Base-by-base conservation (phyloP, 2,888 invertebrate species). In the Idaea dimidiata region DNA sequence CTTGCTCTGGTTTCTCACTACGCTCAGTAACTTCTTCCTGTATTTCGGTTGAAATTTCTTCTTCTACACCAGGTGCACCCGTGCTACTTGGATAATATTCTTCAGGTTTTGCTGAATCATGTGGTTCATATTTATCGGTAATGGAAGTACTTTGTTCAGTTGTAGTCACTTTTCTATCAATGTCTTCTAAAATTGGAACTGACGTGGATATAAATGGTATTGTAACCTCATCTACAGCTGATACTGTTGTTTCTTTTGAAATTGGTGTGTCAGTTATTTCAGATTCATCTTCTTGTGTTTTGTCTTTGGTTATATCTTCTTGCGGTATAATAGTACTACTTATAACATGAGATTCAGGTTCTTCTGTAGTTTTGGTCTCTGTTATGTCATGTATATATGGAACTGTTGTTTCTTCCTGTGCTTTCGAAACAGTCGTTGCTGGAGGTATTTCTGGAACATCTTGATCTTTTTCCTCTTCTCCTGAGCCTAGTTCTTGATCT, bases 201-300 rank as follows among this genome's bases (percentile, higher is more conserved):
- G 18, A 14, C 8, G 43, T 43, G 10, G 32, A 32, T 32, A 32
- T 2, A 43, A 14, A 14, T 43, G 43, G 10, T 43, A 43, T 10
- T 1, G 14, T 14, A 43, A 10, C 43, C 43, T 43, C 8, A 10
- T 43, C 43, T 43, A 8, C 43, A 10, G 43, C 43, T 54, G 17
- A 5, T 54, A 17, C 54, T 17, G 56, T 56, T 56, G 56, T 54
- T 54, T 54, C 54, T 54, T 54, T 7, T 54, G 54, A 54, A 17
- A 16, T 54, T 16, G 16, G 54, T 54, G 4, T 7, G 5, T 16
- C 54, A 54, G 58, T 24, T 7, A 43, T 43, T 43, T 43, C 60
- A 63, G 66, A 62, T 57, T 72, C 70, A 57, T 67, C 67, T 59
- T 72, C 72, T 7, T 63, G 17, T 61, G 63, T 66, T 67, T 67